phyloP scores from a whole-genome alignment of 2,113 vertebrate species.

The Brachyhypopomus occidentalis region DNA sequence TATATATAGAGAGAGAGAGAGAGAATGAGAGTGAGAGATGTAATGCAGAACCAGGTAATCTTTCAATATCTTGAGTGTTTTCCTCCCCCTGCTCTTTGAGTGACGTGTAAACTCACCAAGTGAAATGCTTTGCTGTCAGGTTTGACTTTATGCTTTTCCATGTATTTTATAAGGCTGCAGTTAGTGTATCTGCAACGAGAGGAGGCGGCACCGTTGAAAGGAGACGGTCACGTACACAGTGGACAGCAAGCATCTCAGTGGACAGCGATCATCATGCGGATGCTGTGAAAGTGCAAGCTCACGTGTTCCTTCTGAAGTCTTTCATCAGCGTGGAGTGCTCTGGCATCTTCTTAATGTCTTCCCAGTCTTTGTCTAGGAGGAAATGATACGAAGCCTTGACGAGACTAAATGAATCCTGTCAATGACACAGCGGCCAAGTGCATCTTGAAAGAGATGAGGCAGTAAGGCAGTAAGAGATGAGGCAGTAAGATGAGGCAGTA shows the following conservation, averaged over 20 bases:
- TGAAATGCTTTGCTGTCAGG: constrained; percentile 99
- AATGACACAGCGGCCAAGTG: not conserved
- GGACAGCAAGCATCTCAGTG: not conserved
- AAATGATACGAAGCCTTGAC: not conserved
- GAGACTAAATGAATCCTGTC: not conserved
- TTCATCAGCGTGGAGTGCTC: constrained; percentile 99
- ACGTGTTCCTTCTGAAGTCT: constrained; percentile 99
- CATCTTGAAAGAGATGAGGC: not conserved
- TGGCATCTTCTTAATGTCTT: constrained; percentile 99
- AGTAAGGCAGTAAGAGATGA: not conserved
- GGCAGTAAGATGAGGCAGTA: too few relatives aligned
- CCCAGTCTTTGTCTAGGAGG: constrained; percentile 96
- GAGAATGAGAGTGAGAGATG: constrained; percentile 20
- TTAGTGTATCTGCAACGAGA: constrained; percentile 89
- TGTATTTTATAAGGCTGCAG: constrained; percentile 99
- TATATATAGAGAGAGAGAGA: not conserved
- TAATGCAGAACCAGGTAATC: not conserved
- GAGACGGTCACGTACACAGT: not conserved
- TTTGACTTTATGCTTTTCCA: constrained; percentile 99
- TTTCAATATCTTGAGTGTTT: not conserved
- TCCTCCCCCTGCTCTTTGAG: not conserved
- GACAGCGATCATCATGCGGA: not conserved
- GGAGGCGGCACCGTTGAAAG: not conserved
- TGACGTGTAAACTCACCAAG: constrained; percentile 82
- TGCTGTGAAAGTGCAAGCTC: constrained; percentile 62